A percentile compares a stretch with the other conserved stretches of the same genome.
phyloP scores from a whole-genome alignment of 2,113 vertebrate genomes.

The Meles meles region DNA sequence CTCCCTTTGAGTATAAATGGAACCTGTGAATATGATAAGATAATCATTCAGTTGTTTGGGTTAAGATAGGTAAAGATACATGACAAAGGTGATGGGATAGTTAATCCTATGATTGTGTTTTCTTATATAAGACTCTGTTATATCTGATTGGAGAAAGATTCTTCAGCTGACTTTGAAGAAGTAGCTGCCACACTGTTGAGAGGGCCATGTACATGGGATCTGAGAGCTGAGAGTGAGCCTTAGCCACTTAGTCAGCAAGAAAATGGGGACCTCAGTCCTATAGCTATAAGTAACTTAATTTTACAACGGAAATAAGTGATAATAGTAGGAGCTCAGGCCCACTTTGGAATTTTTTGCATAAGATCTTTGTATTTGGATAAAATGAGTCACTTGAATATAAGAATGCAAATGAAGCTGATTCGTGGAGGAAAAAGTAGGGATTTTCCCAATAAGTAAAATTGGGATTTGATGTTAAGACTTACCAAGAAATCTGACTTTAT shows the following conservation, averaged over 20 bases:
- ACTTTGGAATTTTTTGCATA: background rate
- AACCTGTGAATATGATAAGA: background rate
- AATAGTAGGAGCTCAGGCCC: background rate
- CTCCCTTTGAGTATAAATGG: background rate
- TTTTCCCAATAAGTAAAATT: background rate
- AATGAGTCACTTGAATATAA: background rate
- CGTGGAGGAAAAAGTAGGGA: background rate
- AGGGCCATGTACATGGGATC: too few relatives aligned
- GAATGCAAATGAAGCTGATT: background rate
- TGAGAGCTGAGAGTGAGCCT: background rate
- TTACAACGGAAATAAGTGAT: background rate
- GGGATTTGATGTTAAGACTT: background rate
- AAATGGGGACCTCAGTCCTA: background rate
- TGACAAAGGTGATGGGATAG: background rate
- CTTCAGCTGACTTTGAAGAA: background rate
- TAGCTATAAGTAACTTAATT: background rate
- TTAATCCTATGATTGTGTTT: background rate
- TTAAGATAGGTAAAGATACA: background rate
- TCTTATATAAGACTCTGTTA: background rate
- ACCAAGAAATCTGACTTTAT: background rate
- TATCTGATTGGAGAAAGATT: background rate
- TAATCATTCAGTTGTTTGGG: background rate
- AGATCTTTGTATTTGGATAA: background rate
- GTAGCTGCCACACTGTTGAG: background rate
- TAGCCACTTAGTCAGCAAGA: background rate